These are phyloP conservation scores for Sander vitreus DNA, from an alignment of 2,113 vertebrate genomes.

Conservation along the genomic window DNA sequence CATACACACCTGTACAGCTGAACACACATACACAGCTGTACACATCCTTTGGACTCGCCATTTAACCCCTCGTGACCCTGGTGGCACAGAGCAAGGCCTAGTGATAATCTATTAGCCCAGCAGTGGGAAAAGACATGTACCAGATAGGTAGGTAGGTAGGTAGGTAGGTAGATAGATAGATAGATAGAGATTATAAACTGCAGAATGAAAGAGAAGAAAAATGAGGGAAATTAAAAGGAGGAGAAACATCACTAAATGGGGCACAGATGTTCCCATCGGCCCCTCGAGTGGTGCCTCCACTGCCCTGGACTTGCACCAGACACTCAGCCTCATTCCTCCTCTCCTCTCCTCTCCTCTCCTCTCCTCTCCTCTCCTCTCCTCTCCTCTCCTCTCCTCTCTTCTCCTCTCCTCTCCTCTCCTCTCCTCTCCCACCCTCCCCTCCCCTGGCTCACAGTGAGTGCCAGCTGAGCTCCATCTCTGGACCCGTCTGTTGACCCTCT, in stretches of 20 bases:
- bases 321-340: constrained; percentile 66
- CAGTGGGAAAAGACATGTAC: background rate
- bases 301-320: constrained; percentile 74
- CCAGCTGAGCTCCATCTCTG: constrained; percentile 69
- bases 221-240: constrained; percentile 46
- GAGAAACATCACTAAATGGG: constrained; percentile 70
- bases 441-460: constrained; percentile 59
- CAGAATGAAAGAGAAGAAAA: background rate
- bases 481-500: constrained; percentile 71
- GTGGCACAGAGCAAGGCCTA: constrained; percentile 25
- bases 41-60: constrained; percentile 24
- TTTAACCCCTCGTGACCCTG: constrained; percentile 62
- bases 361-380: constrained; percentile 19
- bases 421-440: background rate
- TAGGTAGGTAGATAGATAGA: background rate
- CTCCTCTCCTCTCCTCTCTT: background rate
- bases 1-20: background rate
- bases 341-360: constrained; percentile 8
- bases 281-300: constrained; percentile 73
- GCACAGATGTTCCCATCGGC: constrained; percentile 78
- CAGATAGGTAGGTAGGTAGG: background rate
- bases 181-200: constrained; percentile 2
- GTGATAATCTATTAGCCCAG: constrained; percentile 53
- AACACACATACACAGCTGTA: constrained; percentile 45
- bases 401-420: background rate